Evolutionary conservation across 2,797 vertebrate genomes (phyloP).

Genomic region (Spinus pinus): DNA sequence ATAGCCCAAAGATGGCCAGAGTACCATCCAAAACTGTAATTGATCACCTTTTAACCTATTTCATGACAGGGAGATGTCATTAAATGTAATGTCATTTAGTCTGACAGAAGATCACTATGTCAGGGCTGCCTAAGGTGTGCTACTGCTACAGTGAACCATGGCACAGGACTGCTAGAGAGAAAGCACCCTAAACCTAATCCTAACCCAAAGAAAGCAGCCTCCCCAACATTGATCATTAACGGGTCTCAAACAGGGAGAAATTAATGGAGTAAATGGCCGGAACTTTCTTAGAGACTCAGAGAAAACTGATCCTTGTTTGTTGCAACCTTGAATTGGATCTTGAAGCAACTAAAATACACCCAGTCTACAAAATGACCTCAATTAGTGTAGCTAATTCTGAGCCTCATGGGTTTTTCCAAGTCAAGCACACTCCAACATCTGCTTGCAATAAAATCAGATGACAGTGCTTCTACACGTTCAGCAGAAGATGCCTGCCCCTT

Average conservation of each 20-base stretch:
- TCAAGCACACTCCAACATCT: not conserved
- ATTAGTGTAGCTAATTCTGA: not conserved
- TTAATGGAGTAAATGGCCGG: rapidly evolving
- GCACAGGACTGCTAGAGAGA: not conserved
- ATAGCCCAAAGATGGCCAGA: not conserved
- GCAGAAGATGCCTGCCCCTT: not conserved
- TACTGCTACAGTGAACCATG: not conserved
- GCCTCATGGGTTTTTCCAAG: not conserved
- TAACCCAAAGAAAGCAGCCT: not conserved
- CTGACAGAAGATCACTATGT: not conserved
- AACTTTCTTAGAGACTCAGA: not conserved
- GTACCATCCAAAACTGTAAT: not conserved
- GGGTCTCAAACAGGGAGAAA: not conserved
- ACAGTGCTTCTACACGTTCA: not conserved
- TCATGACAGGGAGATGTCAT: not conserved
- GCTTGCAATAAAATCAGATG: not conserved
- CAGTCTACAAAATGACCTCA: not conserved
- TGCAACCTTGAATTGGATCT: not conserved
- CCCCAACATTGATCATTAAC: rapidly evolving
- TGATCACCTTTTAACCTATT: not conserved
- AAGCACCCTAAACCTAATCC: not conserved
- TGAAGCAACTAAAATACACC: not conserved
- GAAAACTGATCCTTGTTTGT: not conserved
- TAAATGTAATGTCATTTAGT: too few relatives aligned
- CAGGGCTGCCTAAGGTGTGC: rapidly evolving